Conservation (phyloP, 2,113 vertebrate species). For the Oreocharis arfaki region DNA sequence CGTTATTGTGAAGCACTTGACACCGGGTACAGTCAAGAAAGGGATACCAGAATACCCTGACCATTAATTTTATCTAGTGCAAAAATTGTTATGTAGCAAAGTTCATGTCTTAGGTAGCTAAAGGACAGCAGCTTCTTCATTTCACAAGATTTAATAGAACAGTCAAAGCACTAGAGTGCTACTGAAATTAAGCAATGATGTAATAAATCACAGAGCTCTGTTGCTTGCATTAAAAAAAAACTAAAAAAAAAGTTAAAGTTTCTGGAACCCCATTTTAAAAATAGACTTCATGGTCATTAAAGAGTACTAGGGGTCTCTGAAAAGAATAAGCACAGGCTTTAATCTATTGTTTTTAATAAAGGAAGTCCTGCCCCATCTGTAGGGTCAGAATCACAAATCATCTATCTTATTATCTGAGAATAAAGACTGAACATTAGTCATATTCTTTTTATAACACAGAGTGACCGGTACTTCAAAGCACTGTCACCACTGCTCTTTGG, state of each 20-base stretch:
- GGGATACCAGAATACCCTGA: not conserved
- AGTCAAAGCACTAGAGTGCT: not conserved
- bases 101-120: not conserved
- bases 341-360: slow-evolving; percentile 66
- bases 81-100: not conserved
- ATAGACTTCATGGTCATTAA: slow-evolving; percentile 25
- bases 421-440: slow-evolving; percentile 60
- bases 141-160: not conserved
- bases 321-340: slow-evolving; percentile 1
- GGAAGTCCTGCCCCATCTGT: slow-evolving; percentile 29
- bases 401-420: slow-evolving; percentile 63
- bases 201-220: slow-evolving; percentile 22
- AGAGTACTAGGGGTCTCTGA: slow-evolving; percentile 7
- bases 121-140: not conserved
- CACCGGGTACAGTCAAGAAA: not conserved
- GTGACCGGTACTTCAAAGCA: slow-evolving; percentile 63
- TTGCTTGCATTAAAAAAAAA: not conserved
- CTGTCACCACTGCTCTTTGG: slow-evolving; percentile 32
- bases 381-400: slow-evolving; percentile 67
- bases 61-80: not conserved
- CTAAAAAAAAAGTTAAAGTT: not conserved
- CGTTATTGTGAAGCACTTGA: not conserved
- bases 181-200: not conserved
- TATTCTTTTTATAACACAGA: slow-evolving; percentile 65
- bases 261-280: slow-evolving; percentile 28